Conservation (phyloP, 1,140 invertebrate genomes). For the Calliphora vicina region DNA sequence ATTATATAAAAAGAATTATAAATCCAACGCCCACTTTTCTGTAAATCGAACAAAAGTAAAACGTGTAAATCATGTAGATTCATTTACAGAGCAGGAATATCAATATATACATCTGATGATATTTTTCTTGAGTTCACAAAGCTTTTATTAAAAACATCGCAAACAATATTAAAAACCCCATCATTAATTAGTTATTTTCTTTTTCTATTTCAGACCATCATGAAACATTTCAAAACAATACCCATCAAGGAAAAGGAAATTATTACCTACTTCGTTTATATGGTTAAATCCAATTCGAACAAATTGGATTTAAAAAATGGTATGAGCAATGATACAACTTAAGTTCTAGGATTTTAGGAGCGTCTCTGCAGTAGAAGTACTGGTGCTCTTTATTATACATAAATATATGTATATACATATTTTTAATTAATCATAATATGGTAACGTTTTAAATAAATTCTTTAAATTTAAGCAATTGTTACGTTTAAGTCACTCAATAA, state of each 20-base stretch:
- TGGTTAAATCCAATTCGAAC: slow-evolving; percentile 93
- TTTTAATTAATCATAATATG: slow-evolving; percentile 4
- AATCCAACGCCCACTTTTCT: no score
- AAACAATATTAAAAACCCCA: no score
- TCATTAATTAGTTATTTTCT: no score
- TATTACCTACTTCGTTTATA: slow-evolving; percentile 95
- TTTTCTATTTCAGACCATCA: slow-evolving; percentile 74
- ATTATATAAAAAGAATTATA: no score
- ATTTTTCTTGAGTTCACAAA: no score
- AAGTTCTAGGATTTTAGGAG: slow-evolving; percentile 40
- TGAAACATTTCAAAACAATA: slow-evolving; percentile 94
- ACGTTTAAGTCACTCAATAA: slow-evolving; percentile 25
- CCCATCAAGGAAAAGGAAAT: slow-evolving; percentile 94
- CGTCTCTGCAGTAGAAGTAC: background rate
- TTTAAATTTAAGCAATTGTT: slow-evolving; percentile 24
- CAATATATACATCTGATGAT: no score
- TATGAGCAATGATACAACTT: slow-evolving; percentile 57
- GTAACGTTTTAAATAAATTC: slow-evolving; percentile 10
- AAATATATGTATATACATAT: background rate
- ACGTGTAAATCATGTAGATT: no score
- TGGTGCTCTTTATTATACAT: slow-evolving; percentile 4
- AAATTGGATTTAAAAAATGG: slow-evolving; percentile 91
- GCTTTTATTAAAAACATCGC: no score
- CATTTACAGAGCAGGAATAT: no score
- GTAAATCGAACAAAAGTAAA: no score